Evolutionary conservation across 2,113 vertebrate genomes (phyloP).

Genomic region (Actenoides hombroni): DNA sequence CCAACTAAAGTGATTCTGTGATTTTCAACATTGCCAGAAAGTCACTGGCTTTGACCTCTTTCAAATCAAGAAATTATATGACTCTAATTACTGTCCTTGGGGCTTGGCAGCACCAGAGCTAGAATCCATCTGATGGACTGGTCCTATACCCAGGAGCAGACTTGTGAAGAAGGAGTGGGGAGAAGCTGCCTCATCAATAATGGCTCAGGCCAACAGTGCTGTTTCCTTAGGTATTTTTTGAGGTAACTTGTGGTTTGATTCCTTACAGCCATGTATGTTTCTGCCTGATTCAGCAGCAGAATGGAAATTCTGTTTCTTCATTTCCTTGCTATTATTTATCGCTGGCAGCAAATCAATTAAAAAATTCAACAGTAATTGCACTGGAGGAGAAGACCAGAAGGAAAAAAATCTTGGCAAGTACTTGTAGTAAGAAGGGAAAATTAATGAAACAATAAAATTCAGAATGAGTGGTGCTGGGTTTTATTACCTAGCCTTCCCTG

Average conservation of each 20-base stretch:
- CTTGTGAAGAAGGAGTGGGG: neutral
- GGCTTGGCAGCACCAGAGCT: neutral
- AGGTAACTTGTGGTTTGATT: neutral
- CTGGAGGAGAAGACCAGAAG: neutral
- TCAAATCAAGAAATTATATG: too few relatives aligned
- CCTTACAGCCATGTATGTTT: neutral
- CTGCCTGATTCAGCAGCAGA: neutral
- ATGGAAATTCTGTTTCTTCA: neutral
- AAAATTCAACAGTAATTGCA: neutral
- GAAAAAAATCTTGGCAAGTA: neutral
- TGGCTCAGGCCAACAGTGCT: neutral
- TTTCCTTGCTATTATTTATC: neutral
- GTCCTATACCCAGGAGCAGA: neutral
- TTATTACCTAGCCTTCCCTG: neutral
- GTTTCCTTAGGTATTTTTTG: neutral
- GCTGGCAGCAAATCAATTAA: neutral
- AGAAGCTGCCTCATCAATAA: neutral
- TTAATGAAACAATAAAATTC: neutral
- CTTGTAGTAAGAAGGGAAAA: neutral
- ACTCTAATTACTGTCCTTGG: neutral
- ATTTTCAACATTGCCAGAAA: too few relatives aligned
- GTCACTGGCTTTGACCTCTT: too few relatives aligned
- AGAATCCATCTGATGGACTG: neutral
- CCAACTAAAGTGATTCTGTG: neutral
- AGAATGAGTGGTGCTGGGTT: neutral